Base-by-base conservation (phyloP, 1,140 invertebrate species). In the Babylonia areolata region DNA sequence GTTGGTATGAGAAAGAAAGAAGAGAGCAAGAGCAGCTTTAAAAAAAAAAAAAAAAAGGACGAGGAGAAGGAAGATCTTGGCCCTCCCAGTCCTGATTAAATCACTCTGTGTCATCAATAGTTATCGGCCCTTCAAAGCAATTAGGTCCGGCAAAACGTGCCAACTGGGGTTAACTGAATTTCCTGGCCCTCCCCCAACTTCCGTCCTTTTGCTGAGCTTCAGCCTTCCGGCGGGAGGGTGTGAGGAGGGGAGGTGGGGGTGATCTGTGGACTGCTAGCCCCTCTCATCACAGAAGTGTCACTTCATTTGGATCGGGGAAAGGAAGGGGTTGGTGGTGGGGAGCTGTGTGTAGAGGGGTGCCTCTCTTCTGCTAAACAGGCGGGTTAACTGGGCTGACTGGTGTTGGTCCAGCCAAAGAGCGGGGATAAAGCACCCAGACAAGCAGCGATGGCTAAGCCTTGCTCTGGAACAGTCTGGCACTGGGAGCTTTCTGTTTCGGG, bases 121-220 rank as follows among this genome's bases (percentile, higher is more conserved):
- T 86, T 86, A 86, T 86, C 73, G 80, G 81, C 79, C 81, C 46
- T 73, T 75, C 75, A 86, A 86, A 86, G 85, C 81, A 86, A 86
- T 86, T 81, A 86, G 80, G 80, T 77, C 71, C 51, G 71, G 80
- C 85, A 86, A 83, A 86, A 77, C 78, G 80, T 83, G 85, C 80
- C 85, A 81, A 81, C 85, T 86, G 80, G 85, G 79, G 85, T 83
- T 86, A 86, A 86, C 73, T 86, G 85, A 78, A 86, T 86, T 86
- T 85, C 73, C 85, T 58, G 35, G 46, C 71, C 17, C 69, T 73
- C 39, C 35, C 46, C 40, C 54, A 58, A n/a, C 78, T n/a, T 42
- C 39, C 37, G 69, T 64, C 64, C 82, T 71, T 71, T 40, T 64
- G 58, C 37, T 17, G 58, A 69, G 58, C 82, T 46, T 42, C 11